phyloP scores from a whole-genome alignment of 1,140 invertebrate genomes.

The Zaprionus ornatus region DNA sequence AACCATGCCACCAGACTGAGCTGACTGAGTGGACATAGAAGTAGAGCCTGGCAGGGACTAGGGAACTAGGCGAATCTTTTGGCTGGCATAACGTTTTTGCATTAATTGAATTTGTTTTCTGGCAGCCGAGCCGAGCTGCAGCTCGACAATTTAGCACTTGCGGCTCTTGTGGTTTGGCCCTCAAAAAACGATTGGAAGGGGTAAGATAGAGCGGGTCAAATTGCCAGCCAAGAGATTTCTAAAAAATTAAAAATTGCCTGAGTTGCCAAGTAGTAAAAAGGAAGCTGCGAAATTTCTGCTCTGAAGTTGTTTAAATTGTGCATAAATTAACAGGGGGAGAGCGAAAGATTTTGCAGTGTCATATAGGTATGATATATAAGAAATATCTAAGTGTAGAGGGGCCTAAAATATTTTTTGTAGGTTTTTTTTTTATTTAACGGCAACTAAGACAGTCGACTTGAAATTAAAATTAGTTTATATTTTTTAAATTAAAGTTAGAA shows the following conservation, averaged over 20 bases:
- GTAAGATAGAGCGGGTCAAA: background rate
- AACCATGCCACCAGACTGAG: background rate
- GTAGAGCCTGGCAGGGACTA: too few species aligned
- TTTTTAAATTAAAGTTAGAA: too few species aligned
- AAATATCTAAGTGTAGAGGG: background rate
- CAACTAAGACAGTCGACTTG: too few species aligned
- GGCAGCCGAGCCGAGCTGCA: conserved; percentile 35
- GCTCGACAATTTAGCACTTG: conserved; percentile 58
- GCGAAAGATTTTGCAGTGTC: background rate
- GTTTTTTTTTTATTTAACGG: too few species aligned
- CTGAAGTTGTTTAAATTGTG: background rate
- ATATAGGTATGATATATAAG: background rate
- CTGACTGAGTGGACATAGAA: too few species aligned
- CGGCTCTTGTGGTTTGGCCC: conserved; percentile 48
- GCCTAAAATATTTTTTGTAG: background rate
- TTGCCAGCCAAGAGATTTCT: conserved; percentile 30
- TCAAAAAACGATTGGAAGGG: background rate
- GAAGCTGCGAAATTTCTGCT: background rate
- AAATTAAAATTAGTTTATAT: too few species aligned
- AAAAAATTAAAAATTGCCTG: conserved; percentile 21
- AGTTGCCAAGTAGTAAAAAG: conserved; percentile 14
- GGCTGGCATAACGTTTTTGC: conserved; percentile 27
- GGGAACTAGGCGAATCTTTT: conserved; percentile 3
- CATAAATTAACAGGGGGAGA: background rate
- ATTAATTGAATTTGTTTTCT: conserved; percentile 71